phyloP scores from a whole-genome alignment of 2,797 vertebrate species.

The Masticophis lateralis region DNA sequence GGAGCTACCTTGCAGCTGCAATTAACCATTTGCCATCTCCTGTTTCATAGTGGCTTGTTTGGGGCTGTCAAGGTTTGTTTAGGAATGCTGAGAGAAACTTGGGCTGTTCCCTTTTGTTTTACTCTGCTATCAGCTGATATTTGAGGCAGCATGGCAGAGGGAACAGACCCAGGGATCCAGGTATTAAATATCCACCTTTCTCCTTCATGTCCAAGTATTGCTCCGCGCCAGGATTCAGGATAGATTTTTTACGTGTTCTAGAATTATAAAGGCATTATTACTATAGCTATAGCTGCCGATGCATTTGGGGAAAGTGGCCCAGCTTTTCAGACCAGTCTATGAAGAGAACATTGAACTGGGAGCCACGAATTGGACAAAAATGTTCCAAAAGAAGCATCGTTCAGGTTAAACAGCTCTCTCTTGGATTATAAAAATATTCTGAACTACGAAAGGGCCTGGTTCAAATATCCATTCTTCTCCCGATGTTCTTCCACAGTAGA shows the following conservation, averaged over 20 bases:
- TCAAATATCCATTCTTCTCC: not conserved
- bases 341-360: not conserved
- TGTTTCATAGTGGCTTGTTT: too few species aligned
- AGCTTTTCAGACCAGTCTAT: not conserved
- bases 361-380: not conserved
- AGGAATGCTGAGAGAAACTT: too few species aligned
- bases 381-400: not conserved
- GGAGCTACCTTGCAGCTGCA: too few species aligned
- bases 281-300: not conserved
- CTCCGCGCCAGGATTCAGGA: not conserved
- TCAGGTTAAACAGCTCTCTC: not conserved
- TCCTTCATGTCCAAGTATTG: not conserved
- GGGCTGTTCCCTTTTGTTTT: too few species aligned
- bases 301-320: not conserved
- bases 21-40: too few species aligned
- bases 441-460: not conserved
- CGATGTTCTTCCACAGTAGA: not conserved
- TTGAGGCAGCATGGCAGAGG: too few species aligned
- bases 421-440: not conserved
- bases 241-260: constrained; percentile 23
- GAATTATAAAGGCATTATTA: constrained; percentile 8
- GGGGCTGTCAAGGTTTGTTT: too few species aligned
- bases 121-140: too few species aligned
- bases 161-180: too few species aligned
- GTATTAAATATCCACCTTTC: not conserved